These are phyloP conservation scores for Trematocara stigmaticum DNA, from an alignment of 2,113 vertebrate genomes.

Conservation along the genomic window DNA sequence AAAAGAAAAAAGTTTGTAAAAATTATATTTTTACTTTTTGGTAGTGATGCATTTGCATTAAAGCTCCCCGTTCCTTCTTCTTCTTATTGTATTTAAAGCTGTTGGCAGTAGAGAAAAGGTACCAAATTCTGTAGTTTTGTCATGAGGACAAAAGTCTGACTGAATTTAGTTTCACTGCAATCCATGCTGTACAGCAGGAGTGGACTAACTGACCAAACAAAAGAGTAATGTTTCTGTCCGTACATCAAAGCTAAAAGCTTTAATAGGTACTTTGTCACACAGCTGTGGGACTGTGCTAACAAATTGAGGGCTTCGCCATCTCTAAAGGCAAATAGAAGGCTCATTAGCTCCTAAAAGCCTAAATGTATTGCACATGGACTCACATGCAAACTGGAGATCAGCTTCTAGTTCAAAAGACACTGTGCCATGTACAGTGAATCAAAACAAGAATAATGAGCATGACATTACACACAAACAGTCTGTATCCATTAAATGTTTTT, in stretches of 20 bases:
- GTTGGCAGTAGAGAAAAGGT: background rate
- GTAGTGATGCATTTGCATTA: background rate
- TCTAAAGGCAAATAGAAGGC: background rate
- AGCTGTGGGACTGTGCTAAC: background rate
- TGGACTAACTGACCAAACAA: background rate
- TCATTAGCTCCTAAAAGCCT: background rate
- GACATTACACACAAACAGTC: background rate
- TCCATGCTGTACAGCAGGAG: background rate
- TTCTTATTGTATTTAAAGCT: background rate
- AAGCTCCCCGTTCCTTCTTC: rapidly evolving
- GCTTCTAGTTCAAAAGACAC: background rate
- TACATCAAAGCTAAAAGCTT: background rate
- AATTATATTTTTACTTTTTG: background rate
- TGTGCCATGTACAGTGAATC: background rate
- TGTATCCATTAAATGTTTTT: background rate
- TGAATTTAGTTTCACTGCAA: background rate
- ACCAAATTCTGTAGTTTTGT: background rate
- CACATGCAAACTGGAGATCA: background rate
- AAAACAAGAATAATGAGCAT: background rate
- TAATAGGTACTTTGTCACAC: background rate
- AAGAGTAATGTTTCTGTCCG: background rate
- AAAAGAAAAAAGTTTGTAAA: no score
- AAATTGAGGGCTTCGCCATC: background rate
- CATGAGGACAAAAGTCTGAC: background rate
- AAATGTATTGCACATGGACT: background rate